phyloP scores from a whole-genome alignment of 1,140 invertebrate genomes.

The Pachypsylla venusta region DNA sequence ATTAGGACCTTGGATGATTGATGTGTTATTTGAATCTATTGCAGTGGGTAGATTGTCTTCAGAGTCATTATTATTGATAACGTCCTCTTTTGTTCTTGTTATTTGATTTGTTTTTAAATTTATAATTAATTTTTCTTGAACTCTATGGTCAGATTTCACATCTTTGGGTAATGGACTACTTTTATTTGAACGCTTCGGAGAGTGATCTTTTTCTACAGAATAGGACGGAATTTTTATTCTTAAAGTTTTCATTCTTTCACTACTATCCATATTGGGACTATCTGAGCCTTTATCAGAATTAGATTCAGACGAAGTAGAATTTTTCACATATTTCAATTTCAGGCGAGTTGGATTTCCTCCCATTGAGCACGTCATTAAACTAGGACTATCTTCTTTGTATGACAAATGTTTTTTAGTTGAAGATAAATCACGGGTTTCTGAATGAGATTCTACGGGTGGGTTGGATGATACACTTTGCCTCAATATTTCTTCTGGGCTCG shows the following conservation, averaged over 20 bases:
- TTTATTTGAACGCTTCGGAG: too few species aligned
- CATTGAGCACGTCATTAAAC: background rate
- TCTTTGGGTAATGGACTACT: too few species aligned
- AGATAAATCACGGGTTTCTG: too few species aligned
- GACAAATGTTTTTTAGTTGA: background rate
- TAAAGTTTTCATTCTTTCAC: constrained; percentile 3
- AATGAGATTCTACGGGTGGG: too few species aligned
- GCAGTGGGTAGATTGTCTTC: too few species aligned
- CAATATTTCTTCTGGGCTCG: too few species aligned
- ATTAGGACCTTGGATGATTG: too few species aligned
- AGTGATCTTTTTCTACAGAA: background rate
- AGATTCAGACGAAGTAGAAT: background rate
- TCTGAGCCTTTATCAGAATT: too few species aligned
- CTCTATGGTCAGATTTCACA: background rate
- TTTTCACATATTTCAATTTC: background rate
- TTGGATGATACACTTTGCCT: too few species aligned
- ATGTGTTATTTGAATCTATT: too few species aligned
- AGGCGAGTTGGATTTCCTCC: background rate
- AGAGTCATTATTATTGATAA: background rate
- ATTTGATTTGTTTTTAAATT: constrained; percentile 1
- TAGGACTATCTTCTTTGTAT: background rate
- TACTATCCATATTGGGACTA: background rate
- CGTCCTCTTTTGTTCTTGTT: background rate
- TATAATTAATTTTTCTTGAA: constrained; percentile 5
- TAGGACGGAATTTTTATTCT: background rate